A percentile compares a stretch with the other conserved stretches of the same genome.
Conservation (phyloP, 1,140 invertebrate genomes). For the Lordiphosa collinella region DNA sequence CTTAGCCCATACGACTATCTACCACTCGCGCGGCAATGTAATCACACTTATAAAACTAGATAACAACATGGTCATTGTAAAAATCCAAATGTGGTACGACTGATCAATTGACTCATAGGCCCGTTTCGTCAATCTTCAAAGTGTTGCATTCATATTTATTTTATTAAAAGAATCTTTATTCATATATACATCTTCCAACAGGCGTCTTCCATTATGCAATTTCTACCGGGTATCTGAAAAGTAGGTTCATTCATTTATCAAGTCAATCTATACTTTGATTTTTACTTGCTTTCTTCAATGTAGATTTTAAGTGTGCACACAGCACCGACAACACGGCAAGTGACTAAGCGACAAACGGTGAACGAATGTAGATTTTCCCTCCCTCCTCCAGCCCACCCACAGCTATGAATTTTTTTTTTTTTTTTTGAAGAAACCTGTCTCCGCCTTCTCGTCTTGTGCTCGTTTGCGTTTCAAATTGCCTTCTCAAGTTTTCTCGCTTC, state of each 20-base stretch:
- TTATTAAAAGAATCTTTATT: no score
- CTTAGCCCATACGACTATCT: no score
- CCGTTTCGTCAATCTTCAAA: no score
- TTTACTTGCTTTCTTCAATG: slow-evolving; percentile 18
- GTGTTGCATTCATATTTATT: no score
- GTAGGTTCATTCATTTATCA: neutral
- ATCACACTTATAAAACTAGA: no score
- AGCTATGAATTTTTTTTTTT: slow-evolving; percentile 2
- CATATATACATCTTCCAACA: no score
- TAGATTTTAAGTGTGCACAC: slow-evolving; percentile 12
- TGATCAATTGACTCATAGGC: no score
- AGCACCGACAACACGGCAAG: slow-evolving; percentile 11
- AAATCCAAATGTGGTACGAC: no score
- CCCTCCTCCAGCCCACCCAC: neutral
- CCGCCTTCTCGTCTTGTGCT: slow-evolving; percentile 9
- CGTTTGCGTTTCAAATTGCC: slow-evolving; percentile 40
- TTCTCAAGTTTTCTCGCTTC: slow-evolving; percentile 43
- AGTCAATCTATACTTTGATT: neutral
- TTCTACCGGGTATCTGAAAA: neutral
- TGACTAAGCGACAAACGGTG: slow-evolving; percentile 49
- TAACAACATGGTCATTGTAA: no score
- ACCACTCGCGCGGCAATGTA: no score
- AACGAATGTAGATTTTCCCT: slow-evolving; percentile 22
- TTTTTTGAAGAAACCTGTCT: slow-evolving; percentile 21
- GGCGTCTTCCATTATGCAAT: neutral